Evolutionary conservation across 1,140 invertebrate species (phyloP).

Genomic region (Leptopilina clavipes): DNA sequence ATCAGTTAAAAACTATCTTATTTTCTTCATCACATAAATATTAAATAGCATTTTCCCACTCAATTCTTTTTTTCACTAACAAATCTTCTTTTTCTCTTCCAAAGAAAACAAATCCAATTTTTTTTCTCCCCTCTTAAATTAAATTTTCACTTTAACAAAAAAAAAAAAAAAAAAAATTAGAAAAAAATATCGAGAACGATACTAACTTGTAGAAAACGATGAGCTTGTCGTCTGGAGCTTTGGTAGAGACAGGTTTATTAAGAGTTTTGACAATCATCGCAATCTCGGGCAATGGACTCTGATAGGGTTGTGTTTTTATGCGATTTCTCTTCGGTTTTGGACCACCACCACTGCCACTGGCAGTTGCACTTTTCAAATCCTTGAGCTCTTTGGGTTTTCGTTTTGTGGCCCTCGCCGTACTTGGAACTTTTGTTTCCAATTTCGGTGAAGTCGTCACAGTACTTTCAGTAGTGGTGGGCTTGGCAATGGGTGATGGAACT

Average conservation of each 20-base stretch:
- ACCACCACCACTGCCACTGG: slow-evolving; percentile 65
- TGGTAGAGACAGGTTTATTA: slow-evolving; percentile 77
- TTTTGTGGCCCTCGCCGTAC: slow-evolving; percentile 60
- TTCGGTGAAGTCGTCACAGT: slow-evolving; percentile 46
- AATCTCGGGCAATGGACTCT: slow-evolving; percentile 86
- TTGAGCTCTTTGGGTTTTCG: slow-evolving; percentile 71
- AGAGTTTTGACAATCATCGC: slow-evolving; percentile 83
- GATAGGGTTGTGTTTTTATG: slow-evolving; percentile 85
- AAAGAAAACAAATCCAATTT: too few relatives aligned
- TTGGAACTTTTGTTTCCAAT: slow-evolving; percentile 55
- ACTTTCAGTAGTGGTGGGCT: slow-evolving; percentile 43
- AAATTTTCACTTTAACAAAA: not conserved
- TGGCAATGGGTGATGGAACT: slow-evolving; percentile 37
- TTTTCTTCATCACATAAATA: slow-evolving; percentile 6
- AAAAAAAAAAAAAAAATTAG: slow-evolving; percentile 37
- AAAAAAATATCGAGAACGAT: slow-evolving; percentile 29
- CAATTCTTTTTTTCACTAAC: too few relatives aligned
- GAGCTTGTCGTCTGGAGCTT: slow-evolving; percentile 85
- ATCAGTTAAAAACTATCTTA: slow-evolving; percentile 47
- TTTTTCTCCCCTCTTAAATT: too few relatives aligned
- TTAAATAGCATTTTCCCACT: slow-evolving; percentile 46
- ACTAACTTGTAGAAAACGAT: slow-evolving; percentile 89
- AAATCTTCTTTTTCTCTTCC: too few relatives aligned
- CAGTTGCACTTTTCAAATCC: slow-evolving; percentile 62
- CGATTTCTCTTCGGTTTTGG: slow-evolving; percentile 77